Conservation (phyloP, 2,113 vertebrate species). For the Sinocyclocheilus rhinocerous region DNA sequence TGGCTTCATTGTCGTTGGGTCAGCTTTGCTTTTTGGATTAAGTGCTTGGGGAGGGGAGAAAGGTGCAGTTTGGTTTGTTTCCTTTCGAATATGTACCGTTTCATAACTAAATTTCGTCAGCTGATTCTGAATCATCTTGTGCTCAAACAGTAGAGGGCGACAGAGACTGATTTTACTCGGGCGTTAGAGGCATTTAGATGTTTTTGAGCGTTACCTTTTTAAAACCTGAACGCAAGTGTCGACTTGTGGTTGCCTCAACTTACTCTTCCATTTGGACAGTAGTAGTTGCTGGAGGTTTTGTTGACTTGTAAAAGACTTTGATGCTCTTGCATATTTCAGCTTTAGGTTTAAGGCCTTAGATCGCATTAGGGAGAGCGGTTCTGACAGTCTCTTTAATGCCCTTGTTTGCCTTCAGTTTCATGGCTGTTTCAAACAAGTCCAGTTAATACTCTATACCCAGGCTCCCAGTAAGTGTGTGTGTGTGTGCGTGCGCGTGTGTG, state of each 20-base stretch:
- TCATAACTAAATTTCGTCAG: background rate
- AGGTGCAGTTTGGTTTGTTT: constrained; percentile 9
- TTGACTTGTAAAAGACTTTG: constrained; percentile 21
- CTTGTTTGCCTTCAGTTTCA: constrained; percentile 54
- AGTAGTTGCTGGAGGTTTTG: constrained; percentile 37
- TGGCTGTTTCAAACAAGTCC: constrained; percentile 56
- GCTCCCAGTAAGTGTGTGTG: constrained; percentile 61
- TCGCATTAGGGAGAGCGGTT: constrained; percentile 44
- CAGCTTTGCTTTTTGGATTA: constrained; percentile 67
- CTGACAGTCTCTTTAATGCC: constrained; percentile 36
- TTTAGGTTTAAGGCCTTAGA: constrained; percentile 51
- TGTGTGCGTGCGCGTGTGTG: constrained; percentile 43
- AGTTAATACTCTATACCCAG: constrained; percentile 56
- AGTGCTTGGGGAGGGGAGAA: constrained; percentile 51
- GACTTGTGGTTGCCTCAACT: background rate
- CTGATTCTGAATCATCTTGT: background rate
- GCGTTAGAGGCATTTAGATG: background rate
- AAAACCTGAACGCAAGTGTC: background rate
- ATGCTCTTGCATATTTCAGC: constrained; percentile 51
- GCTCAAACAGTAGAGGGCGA: constrained; percentile 29
- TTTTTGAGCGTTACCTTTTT: background rate
- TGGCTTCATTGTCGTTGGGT: constrained; percentile 62
- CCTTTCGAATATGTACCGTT: constrained; percentile 9
- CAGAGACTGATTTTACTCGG: constrained; percentile 10
- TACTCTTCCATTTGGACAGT: background rate